Evolutionary conservation across 2,888 invertebrate species (phyloP), one percentile per base, ranked within the genome.

Genomic region (Mermis nigrescens): DNA sequence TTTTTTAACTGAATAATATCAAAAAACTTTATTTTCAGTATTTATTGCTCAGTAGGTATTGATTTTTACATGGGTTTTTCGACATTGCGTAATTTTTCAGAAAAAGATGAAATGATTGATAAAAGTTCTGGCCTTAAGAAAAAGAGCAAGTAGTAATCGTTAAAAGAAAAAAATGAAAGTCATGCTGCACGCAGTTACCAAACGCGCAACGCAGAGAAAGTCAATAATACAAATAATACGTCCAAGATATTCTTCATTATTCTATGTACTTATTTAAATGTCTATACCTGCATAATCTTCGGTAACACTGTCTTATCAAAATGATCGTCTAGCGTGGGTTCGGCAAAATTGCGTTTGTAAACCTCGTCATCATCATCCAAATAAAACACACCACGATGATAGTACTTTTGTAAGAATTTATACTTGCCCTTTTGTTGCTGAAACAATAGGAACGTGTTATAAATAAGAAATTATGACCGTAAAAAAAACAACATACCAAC

Each of bases 401-500:
- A 99, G 75, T 98, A 99, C 73, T 99, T 99, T 77, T 99, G 98
- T 66, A 99, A 77, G 77, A 95, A 99, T 76, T 95, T 95, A 79
- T 98, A 98, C 78, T 98, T 98, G 62, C 98, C 94, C 76, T 94
- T 94, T 57, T 83, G 81, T 0, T 88, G 83, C 74, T 66, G 59
- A 55, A 67, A 64, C 31, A 53, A 46, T 12, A 51, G 22, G 15
- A 51, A 24, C 4, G 12, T 51, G n/a, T n/a, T n/a, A n/a, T 15
- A 12, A 38, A 12, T 38, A 12, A 38, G 12, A 38, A 12, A 12
- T 12, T 38, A 38, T 38, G 45, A n/a, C n/a, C n/a, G n/a, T n/a
- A n/a, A n/a, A n/a, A n/a, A n/a, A n/a, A n/a, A n/a, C n/a, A n/a
- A n/a, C n/a, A n/a, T n/a, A n/a, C n/a, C n/a, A n/a, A n/a, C n/a